These are phyloP conservation scores for Ctenopoma multispine DNA, from an alignment of 2,797 vertebrate genomes.

Conservation along the genomic window DNA sequence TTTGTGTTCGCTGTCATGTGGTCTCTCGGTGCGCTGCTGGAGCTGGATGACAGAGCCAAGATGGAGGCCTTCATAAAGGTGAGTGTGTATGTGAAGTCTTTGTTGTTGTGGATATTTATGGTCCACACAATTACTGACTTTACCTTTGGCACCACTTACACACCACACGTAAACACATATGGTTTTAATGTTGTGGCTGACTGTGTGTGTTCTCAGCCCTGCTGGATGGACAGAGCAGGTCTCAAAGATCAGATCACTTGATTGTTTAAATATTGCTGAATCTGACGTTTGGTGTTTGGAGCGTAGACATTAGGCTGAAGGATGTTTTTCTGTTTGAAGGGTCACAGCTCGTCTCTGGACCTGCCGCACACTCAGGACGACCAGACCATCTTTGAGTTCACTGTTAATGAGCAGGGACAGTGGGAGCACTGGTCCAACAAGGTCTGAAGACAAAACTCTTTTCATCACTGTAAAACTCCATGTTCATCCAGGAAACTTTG, in stretches of 20 bases:
- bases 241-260: no score
- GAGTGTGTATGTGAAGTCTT: background rate
- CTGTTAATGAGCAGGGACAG: slow-evolving; percentile 78
- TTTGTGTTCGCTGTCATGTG: slow-evolving; percentile 89
- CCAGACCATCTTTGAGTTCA: slow-evolving; percentile 88
- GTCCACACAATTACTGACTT: no score
- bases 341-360: slow-evolving; percentile 77
- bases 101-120: no score
- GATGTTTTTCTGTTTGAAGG: slow-evolving; percentile 22
- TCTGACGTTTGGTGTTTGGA: no score
- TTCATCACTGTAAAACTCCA: background rate
- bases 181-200: no score
- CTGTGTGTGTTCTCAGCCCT: no score
- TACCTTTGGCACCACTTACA: no score
- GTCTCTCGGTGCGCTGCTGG: slow-evolving; percentile 88
- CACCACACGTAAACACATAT: no score
- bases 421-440: slow-evolving; percentile 89
- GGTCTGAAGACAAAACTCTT: slow-evolving; percentile 64
- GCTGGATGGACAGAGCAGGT: no score
- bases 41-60: slow-evolving; percentile 85
- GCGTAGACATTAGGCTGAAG: no score
- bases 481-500: background rate
- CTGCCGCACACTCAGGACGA: slow-evolving; percentile 82
- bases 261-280: background rate
- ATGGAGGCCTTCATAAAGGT: slow-evolving; percentile 87